A percentile compares a stretch with the other conserved stretches of the same genome.
These are phyloP conservation scores for Samia ricini DNA, from an alignment of 1,140 invertebrate species.

Conservation along the genomic window DNA sequence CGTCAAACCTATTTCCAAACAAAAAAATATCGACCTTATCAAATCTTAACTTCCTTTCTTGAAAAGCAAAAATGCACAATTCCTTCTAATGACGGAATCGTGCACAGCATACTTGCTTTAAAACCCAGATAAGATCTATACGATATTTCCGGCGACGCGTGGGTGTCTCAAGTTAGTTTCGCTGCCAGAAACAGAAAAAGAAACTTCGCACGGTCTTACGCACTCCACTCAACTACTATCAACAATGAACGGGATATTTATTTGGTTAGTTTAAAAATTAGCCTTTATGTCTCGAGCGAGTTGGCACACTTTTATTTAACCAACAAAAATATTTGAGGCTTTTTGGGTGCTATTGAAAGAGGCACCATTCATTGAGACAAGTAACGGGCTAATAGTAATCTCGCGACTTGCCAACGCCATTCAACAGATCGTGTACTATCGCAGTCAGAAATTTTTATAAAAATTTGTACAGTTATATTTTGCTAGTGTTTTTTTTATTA, in stretches of 20 bases:
- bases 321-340: constrained; percentile 31
- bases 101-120: constrained; percentile 51
- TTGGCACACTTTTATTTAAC: constrained; percentile 26
- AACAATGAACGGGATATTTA: constrained; percentile 32
- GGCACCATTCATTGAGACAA: constrained; percentile 69
- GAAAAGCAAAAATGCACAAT: constrained; percentile 59
- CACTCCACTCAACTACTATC: constrained; percentile 41
- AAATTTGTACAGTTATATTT: not conserved
- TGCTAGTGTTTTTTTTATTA: no score
- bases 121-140: constrained; percentile 56
- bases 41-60: constrained; percentile 53
- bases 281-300: constrained; percentile 6
- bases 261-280: constrained; percentile 14
- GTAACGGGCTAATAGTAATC: constrained; percentile 73
- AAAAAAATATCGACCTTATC: constrained; percentile 44
- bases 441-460: not conserved
- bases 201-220: constrained; percentile 56
- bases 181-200: constrained; percentile 44
- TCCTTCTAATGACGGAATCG: constrained; percentile 70
- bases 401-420: constrained; percentile 59
- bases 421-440: constrained; percentile 55
- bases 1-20: constrained; percentile 30
- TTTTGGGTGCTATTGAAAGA: constrained; percentile 45
- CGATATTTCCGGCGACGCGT: constrained; percentile 64
- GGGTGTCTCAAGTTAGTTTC: constrained; percentile 56